These are phyloP conservation scores for Typhlichthys subterraneus DNA, from an alignment of 2,797 vertebrate genomes.

Conservation along the genomic window DNA sequence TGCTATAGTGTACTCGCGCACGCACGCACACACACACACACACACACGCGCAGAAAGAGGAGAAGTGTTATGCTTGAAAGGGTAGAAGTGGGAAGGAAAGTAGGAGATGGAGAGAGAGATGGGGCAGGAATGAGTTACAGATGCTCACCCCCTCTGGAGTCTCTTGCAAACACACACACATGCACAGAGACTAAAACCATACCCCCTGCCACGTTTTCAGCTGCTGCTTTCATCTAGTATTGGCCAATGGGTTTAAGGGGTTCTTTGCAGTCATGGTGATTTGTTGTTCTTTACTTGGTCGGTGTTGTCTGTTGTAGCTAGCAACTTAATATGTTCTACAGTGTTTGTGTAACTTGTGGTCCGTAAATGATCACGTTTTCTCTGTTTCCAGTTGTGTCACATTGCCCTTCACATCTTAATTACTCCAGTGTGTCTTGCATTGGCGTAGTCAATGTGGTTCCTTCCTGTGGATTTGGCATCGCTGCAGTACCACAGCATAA, in stretches of 20 bases:
- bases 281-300: constrained; percentile 18
- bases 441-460: not conserved
- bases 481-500: not conserved
- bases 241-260: constrained; percentile 22
- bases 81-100: constrained; percentile 8
- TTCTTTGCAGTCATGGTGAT: constrained; percentile 34
- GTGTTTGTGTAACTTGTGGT: not conserved
- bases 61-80: constrained; percentile 10
- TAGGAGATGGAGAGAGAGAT: constrained; percentile 36
- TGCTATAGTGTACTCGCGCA: constrained; percentile 1
- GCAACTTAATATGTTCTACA: not conserved
- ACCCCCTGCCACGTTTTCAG: constrained; percentile 29
- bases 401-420: not conserved
- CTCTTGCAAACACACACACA: constrained; percentile 10
- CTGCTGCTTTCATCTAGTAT: constrained; percentile 38
- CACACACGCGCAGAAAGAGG: constrained; percentile 1
- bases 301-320: constrained; percentile 21
- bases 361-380: not conserved
- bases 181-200: not conserved
- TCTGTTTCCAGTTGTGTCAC: not conserved
- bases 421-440: not conserved
- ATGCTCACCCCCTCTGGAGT: constrained; percentile 30
- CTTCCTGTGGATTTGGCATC: not conserved
- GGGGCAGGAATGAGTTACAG: constrained; percentile 49
- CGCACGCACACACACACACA: not conserved